These are phyloP conservation scores for Sebastes kiyomatsui DNA, from an alignment of 2,797 vertebrate species.

Conservation along the genomic window DNA sequence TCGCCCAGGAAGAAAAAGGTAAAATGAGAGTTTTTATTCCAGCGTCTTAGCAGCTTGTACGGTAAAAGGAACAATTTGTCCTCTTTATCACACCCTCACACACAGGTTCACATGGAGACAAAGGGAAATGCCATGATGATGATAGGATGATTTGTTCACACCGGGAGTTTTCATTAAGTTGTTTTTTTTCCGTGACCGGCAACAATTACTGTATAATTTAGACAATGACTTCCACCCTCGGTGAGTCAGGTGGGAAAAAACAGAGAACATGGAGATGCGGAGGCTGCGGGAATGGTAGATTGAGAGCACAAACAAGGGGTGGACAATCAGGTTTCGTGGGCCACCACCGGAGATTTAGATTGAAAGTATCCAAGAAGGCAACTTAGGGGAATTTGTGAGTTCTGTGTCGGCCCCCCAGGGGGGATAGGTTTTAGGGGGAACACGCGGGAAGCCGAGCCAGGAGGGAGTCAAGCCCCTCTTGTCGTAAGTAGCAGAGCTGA, in stretches of 20 bases:
- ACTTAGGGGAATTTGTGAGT: not conserved
- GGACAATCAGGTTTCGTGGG: not conserved
- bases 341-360: slow-evolving; percentile 38
- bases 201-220: slow-evolving; percentile 25
- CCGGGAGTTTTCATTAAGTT: slow-evolving; percentile 3
- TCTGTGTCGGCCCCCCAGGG: not conserved
- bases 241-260: not conserved
- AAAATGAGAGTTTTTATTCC: slow-evolving; percentile 20
- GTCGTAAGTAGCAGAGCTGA: not conserved
- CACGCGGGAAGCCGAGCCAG: not conserved
- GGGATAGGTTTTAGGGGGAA: not conserved
- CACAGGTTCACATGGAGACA: not conserved
- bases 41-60: not conserved
- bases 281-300: not conserved
- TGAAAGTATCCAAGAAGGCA: slow-evolving; percentile 24
- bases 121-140: not conserved
- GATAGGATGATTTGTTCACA: not conserved
- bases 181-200: not conserved
- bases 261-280: not conserved
- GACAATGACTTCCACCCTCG: not conserved
- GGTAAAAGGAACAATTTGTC: too few species aligned
- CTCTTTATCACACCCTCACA: slow-evolving; percentile 17
- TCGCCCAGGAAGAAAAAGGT: not conserved
- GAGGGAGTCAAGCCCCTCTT: not conserved
- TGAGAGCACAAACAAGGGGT: not conserved